Evolutionary conservation across 2,888 invertebrate species (phyloP).

Genomic region (Meta bourneti): DNA sequence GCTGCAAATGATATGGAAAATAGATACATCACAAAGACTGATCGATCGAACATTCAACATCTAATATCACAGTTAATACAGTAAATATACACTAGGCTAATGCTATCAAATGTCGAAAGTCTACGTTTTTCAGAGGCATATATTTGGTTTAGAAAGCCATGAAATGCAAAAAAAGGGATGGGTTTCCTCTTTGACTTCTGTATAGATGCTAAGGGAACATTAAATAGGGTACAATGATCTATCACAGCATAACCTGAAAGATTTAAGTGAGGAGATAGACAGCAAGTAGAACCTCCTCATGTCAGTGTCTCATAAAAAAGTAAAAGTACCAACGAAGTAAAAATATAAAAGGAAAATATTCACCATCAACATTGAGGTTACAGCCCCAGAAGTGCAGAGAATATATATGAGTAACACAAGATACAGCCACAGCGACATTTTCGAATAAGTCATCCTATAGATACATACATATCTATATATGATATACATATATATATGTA

Average conservation of each 20-base stretch:
- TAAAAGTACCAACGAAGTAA: constrained; percentile 73
- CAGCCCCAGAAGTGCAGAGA: constrained; percentile 63
- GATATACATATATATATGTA: constrained; percentile 44
- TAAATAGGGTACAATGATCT: constrained; percentile 74
- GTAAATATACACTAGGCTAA: constrained; percentile 74
- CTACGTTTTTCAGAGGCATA: constrained; percentile 34
- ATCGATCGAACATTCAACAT: constrained; percentile 66
- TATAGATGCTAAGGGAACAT: constrained; percentile 72
- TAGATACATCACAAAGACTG: constrained; percentile 52
- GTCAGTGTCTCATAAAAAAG: constrained; percentile 67
- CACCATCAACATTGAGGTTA: constrained; percentile 57
- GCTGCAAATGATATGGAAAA: constrained; percentile 72
- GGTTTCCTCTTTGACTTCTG: constrained; percentile 75
- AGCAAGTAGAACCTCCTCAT: constrained; percentile 52
- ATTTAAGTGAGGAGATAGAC: constrained; percentile 69
- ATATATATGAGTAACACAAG: constrained; percentile 64
- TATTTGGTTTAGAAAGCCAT: neutral
- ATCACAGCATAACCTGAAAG: constrained; percentile 76
- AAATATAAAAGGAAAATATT: constrained; percentile 70
- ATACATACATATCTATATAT: constrained; percentile 49
- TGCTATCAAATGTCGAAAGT: constrained; percentile 67
- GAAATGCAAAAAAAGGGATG: constrained; percentile 17
- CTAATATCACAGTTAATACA: constrained; percentile 77
- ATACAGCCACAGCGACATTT: constrained; percentile 59
- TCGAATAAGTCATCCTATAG: constrained; percentile 34